Conservation (phyloP, 2,888 invertebrate species). For the Dicroscelio sp. region DNA sequence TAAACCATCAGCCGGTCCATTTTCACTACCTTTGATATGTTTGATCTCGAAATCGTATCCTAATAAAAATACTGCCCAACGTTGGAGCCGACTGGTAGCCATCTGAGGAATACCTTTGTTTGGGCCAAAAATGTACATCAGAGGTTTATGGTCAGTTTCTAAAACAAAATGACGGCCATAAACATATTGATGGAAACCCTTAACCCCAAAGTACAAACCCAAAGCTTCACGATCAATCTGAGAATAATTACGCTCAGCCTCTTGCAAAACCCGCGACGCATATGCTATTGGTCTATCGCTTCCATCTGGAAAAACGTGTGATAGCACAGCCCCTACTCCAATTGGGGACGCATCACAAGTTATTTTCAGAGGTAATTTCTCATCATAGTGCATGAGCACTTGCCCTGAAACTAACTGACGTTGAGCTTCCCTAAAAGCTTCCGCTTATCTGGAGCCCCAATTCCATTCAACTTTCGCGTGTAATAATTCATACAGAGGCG, state of each 20-base stretch:
- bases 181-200: not conserved
- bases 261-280: not conserved
- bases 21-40: not conserved
- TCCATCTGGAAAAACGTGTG: not conserved
- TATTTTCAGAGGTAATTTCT: conserved; percentile 38
- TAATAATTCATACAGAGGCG: conserved; percentile 14
- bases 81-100: not conserved
- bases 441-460: conserved; percentile 17
- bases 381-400: conserved; percentile 70
- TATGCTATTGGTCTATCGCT: not conserved
- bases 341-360: conserved; percentile 54
- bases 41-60: not conserved
- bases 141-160: too few species aligned
- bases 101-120: too few species aligned
- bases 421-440: conserved; percentile 25
- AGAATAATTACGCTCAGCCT: conserved; percentile 17
- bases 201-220: conserved; percentile 28
- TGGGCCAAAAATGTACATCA: not conserved
- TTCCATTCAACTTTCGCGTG: not conserved
- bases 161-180: not conserved
- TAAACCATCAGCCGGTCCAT: conserved; percentile 21
- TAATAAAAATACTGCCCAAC: not conserved
- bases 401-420: conserved; percentile 12
- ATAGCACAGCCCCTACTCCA: too few species aligned
- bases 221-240: conserved; percentile 33